phyloP scores from a whole-genome alignment of 2,888 invertebrate genomes.

The Ophonus ardosiacus region DNA sequence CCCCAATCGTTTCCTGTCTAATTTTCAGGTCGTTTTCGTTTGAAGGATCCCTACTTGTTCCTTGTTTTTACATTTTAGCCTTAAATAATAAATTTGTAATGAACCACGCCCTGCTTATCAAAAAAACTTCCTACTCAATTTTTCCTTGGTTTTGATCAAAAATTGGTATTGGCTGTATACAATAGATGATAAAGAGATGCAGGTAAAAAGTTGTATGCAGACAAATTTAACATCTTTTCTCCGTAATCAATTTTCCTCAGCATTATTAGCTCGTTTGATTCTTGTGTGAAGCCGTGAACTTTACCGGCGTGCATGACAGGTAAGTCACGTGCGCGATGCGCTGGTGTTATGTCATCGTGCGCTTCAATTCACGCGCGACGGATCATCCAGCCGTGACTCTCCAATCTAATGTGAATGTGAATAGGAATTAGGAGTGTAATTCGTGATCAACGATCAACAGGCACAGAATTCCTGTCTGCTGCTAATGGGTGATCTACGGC shows the following conservation, averaged over 20 bases:
- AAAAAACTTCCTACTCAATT: too few relatives aligned
- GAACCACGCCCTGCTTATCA: too few relatives aligned
- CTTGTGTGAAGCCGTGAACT: background rate
- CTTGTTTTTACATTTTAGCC: too few relatives aligned
- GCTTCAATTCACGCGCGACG: conserved; percentile 24
- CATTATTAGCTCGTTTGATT: background rate
- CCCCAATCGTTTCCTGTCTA: too few relatives aligned
- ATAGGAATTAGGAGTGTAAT: background rate
- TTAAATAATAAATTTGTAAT: too few relatives aligned
- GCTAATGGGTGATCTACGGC: background rate
- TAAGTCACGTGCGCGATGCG: conserved; percentile 31
- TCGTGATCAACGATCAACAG: background rate
- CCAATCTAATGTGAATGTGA: background rate
- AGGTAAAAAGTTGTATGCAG: too few relatives aligned
- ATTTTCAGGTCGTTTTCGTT: too few relatives aligned
- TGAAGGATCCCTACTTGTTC: too few relatives aligned
- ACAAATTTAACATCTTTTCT: too few relatives aligned
- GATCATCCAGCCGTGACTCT: conserved; percentile 2
- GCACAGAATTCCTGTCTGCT: background rate
- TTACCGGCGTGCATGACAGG: background rate
- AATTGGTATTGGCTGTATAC: too few relatives aligned
- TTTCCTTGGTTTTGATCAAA: too few relatives aligned
- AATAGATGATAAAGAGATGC: too few relatives aligned
- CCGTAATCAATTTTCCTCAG: background rate
- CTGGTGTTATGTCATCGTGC: conserved; percentile 23